Evolutionary conservation across 2,888 invertebrate species (phyloP).

Genomic region (Hesperia comma): DNA sequence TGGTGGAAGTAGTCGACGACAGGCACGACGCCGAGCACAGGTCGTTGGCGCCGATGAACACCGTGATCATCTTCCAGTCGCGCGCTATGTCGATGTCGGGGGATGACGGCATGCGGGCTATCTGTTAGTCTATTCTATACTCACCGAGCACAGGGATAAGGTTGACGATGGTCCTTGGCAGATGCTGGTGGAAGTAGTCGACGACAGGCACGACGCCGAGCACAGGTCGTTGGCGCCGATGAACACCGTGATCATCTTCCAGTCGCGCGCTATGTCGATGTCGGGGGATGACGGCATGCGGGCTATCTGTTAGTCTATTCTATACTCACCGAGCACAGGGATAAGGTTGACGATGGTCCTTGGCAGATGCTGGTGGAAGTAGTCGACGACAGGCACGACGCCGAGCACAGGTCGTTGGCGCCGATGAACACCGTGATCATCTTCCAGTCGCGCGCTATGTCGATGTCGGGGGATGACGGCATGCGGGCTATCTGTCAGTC

Average conservation of each 20-base stretch:
- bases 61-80: slow-evolving; percentile 91
- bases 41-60: slow-evolving; percentile 90
- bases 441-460: slow-evolving; percentile 88
- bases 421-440: slow-evolving; percentile 90
- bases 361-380: slow-evolving; percentile 86
- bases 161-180: slow-evolving; percentile 89
- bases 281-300: slow-evolving; percentile 85
- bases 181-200: slow-evolving; percentile 86
- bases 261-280: slow-evolving; percentile 85
- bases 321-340: slow-evolving; percentile 86
- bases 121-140: too few relatives aligned
- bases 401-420: slow-evolving; percentile 90
- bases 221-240: slow-evolving; percentile 91
- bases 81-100: slow-evolving; percentile 83
- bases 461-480: slow-evolving; percentile 83
- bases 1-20: slow-evolving; percentile 86
- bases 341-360: slow-evolving; percentile 88
- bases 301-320: too few relatives aligned
- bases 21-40: slow-evolving; percentile 89
- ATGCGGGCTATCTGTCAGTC: slow-evolving; percentile 88
- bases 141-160: slow-evolving; percentile 88
- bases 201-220: slow-evolving; percentile 87
- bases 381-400: slow-evolving; percentile 88
- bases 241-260: slow-evolving; percentile 91
- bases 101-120: slow-evolving; percentile 86